Evolutionary conservation across 2,113 vertebrate species (phyloP), one percentile per base, ranked within the genome.

Genomic region (Carettochelys insculpta): DNA sequence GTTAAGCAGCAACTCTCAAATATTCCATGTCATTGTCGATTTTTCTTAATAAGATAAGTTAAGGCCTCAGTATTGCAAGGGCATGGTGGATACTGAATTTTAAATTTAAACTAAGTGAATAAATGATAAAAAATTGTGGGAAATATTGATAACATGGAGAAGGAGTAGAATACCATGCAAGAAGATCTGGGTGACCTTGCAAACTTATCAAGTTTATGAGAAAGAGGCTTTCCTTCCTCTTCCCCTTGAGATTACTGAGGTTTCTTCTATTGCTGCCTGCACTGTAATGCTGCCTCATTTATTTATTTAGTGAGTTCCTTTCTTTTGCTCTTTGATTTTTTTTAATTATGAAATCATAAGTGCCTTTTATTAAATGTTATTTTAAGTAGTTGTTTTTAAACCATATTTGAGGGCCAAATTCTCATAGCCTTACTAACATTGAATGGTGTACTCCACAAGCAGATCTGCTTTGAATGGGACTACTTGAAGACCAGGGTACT

Each of bases 381-480:
- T 38, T 17, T 38, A 22, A 68, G 38, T 68, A 38, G n/a, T 20
- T 20, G n/a, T 38, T 38, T n/a, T 68, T 68, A 68, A 68, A 11
- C 20, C 61, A 31, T 68, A 68, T 68, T 38, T 68, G 61, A 68
- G 19, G 85, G 7, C 12, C 45, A 91, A 45, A 73, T 93, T 94
- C 84, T 82, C 54, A 82, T 41, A 78, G 24, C 6, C n/a, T 85
- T 82, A 85, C 84, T 91, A 82, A 88, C 94, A 85, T 45, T 31
- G 75, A 89, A 84, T 24, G 61, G 52, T 80, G 90, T 7, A 84
- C 75, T 1, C 0, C 4, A 52, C 61, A 68, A 86, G 8, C 6
- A 78, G n/a, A 29, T 6, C 24, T 94, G 13, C 54, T 88, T 90
- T 94, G 90, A 87, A 77, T 82, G 38, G 19, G 19, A 86, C 73